Conservation (phyloP, 2,113 vertebrate species). For the Myotis brandtii region DNA sequence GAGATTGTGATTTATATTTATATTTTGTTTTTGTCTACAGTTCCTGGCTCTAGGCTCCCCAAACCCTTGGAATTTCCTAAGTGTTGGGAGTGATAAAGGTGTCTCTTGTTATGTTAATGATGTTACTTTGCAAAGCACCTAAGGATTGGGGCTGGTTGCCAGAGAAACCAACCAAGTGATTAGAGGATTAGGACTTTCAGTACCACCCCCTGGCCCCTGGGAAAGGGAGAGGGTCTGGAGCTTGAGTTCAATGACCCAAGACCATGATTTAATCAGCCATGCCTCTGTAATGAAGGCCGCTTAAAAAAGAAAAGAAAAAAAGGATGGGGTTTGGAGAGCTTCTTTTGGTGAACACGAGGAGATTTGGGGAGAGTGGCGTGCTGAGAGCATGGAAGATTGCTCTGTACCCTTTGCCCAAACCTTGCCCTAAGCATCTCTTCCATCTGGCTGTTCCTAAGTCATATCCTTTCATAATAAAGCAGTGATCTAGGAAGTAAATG, state of each 20-base stretch:
- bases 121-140: not conserved
- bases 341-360: not conserved
- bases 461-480: not conserved
- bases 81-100: not conserved
- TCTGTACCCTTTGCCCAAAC: not conserved
- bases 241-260: not conserved
- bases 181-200: not conserved
- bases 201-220: not conserved
- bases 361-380: not conserved
- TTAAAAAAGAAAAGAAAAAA: not conserved
- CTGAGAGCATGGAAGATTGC: not conserved
- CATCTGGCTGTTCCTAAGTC: not conserved
- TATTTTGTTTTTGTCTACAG: conserved; percentile 26
- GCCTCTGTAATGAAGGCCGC: not conserved
- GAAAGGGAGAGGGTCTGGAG: not conserved
- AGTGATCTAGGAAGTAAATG: not conserved
- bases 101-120: not conserved
- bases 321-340: not conserved
- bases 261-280: not conserved
- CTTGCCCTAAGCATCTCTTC: not conserved
- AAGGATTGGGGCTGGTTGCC: not conserved
- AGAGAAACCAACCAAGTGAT: not conserved
- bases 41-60: not conserved
- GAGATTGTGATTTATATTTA: not conserved
- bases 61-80: not conserved